These are phyloP conservation scores for Uromys caudimaculatus DNA, from an alignment of 2,797 vertebrate genomes.

Conservation along the genomic window DNA sequence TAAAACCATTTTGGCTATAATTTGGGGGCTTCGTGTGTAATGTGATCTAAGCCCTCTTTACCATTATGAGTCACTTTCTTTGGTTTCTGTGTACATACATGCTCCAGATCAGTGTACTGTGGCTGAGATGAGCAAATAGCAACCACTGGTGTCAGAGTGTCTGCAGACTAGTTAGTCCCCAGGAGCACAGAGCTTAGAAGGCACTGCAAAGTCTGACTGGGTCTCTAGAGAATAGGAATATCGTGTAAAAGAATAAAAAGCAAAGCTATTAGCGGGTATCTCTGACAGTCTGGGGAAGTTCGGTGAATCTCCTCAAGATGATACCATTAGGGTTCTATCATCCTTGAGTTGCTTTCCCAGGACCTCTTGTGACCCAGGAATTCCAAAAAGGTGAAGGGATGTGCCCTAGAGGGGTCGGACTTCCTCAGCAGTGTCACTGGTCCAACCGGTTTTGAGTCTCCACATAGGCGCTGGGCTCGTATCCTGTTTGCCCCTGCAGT, in stretches of 20 bases:
- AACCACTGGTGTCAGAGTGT: background rate
- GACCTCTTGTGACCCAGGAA: background rate
- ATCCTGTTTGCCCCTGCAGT: conserved; percentile 21
- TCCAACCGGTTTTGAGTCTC: background rate
- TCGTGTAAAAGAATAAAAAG: background rate
- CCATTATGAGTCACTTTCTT: background rate
- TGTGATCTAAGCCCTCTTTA: background rate
- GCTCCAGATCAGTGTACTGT: background rate
- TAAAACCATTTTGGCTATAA: background rate
- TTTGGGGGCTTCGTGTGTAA: background rate
- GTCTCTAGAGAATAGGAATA: background rate
- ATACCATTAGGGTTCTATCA: background rate
- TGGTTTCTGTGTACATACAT: background rate
- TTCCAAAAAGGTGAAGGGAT: background rate
- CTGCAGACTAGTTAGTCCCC: background rate
- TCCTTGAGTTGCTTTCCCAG: background rate
- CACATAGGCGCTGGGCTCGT: background rate
- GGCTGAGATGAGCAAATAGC: background rate
- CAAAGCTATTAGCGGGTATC: background rate
- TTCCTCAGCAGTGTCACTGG: background rate
- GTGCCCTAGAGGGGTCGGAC: background rate
- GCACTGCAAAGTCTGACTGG: background rate
- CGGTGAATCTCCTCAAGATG: background rate
- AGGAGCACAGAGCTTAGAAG: background rate
- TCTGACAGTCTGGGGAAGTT: background rate